These are phyloP conservation scores for Alligator mississippiensis DNA, from an alignment of 2,113 vertebrate species.

Conservation along the genomic window DNA sequence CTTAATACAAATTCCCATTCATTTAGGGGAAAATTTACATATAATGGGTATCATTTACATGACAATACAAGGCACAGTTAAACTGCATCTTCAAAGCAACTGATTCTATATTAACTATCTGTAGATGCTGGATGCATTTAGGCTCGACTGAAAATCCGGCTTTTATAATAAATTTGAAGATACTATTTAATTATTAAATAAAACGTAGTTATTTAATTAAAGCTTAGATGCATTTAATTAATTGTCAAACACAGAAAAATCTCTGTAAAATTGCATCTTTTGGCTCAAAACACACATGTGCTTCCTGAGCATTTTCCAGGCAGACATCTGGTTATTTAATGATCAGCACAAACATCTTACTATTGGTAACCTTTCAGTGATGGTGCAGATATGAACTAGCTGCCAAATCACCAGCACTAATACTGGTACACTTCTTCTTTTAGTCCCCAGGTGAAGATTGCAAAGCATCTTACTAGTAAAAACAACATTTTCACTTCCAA, in stretches of 20 bases:
- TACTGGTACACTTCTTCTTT: slow-evolving; percentile 10
- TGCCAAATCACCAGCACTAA: neutral
- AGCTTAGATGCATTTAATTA: no score
- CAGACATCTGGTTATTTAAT: neutral
- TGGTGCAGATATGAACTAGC: slow-evolving; percentile 5
- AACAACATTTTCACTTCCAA: neutral
- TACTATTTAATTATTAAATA: no score
- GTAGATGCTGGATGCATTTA: neutral
- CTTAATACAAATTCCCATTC: slow-evolving; percentile 19
- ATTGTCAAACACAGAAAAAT: neutral
- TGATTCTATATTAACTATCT: neutral
- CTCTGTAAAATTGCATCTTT: neutral
- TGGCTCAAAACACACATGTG: neutral
- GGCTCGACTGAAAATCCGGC: neutral
- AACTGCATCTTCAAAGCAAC: slow-evolving; percentile 14
- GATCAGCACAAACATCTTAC: slow-evolving; percentile 14
- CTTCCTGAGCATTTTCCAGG: rapidly evolving
- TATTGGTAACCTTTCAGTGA: neutral
- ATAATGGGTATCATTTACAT: slow-evolving; percentile 49
- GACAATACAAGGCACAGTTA: slow-evolving; percentile 45
- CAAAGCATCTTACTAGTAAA: slow-evolving; percentile 30
- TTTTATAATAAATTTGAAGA: no score
- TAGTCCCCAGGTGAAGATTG: slow-evolving; percentile 10
- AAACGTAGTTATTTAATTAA: no score
- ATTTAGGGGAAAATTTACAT: slow-evolving; percentile 5